Evolutionary conservation across 1,140 invertebrate species (phyloP).

Genomic region (Drosophila tristis): DNA sequence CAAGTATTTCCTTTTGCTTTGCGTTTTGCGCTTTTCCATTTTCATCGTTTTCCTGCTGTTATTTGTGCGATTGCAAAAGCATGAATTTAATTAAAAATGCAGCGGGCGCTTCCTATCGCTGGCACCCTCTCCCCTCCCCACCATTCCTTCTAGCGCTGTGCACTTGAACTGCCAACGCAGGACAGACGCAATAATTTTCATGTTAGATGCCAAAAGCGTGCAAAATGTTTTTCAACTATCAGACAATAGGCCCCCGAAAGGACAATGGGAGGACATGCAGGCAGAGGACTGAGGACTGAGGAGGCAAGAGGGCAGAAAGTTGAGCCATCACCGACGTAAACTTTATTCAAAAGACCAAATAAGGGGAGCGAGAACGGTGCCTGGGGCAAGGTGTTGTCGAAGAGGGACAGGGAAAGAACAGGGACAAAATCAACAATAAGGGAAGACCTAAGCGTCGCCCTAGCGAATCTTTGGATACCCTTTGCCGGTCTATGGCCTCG

Average conservation of each 20-base stretch:
- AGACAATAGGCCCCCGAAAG: slow-evolving; percentile 36
- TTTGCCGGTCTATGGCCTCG: no score
- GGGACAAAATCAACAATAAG: slow-evolving; percentile 15
- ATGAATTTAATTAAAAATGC: slow-evolving; percentile 37
- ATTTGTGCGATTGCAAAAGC: slow-evolving; percentile 20
- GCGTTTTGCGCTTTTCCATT: not conserved
- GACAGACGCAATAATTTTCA: slow-evolving; percentile 35
- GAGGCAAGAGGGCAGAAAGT: not conserved
- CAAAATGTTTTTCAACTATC: slow-evolving; percentile 44
- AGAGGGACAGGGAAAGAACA: not conserved
- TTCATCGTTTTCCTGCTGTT: not conserved
- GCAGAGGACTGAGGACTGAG: not conserved
- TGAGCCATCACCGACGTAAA: slow-evolving; percentile 8
- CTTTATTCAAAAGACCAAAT: slow-evolving; percentile 21
- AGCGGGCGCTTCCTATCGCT: not conserved
- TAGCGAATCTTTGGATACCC: no score
- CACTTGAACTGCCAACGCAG: slow-evolving; percentile 25
- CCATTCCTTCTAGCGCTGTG: not conserved
- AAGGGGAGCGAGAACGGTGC: not conserved
- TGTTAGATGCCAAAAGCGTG: slow-evolving; percentile 34
- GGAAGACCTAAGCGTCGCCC: no score
- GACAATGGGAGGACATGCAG: slow-evolving; percentile 11
- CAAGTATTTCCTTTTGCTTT: slow-evolving; percentile 1
- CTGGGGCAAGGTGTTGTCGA: slow-evolving; percentile 1
- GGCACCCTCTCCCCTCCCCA: not conserved